A percentile compares a stretch with the other conserved stretches of the same genome.
These are phyloP conservation scores for Idaea dimidiata DNA, from an alignment of 2,888 invertebrate genomes.

Conservation along the genomic window DNA sequence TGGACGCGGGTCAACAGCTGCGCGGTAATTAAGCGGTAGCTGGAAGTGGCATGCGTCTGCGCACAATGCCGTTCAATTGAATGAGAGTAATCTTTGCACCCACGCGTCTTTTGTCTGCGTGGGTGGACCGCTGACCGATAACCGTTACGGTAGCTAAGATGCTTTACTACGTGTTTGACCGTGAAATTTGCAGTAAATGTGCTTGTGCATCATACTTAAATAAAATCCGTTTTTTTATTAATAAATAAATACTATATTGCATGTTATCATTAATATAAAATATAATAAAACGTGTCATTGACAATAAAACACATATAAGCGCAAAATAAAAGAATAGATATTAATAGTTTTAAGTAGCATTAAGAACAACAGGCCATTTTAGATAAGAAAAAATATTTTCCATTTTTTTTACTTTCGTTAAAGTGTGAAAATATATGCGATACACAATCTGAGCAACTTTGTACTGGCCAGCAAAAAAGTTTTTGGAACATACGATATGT, in stretches of 20 bases:
- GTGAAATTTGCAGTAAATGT: not conserved
- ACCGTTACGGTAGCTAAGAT: constrained; percentile 32
- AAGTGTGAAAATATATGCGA: no score
- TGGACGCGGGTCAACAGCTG: constrained; percentile 79
- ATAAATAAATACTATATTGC: no score
- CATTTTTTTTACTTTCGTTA: no score
- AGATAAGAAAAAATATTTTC: no score
- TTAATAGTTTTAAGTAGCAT: no score
- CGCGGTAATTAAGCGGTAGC: constrained; percentile 78
- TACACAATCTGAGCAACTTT: not conserved
- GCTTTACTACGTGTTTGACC: constrained; percentile 52
- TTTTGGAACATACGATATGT: not conserved
- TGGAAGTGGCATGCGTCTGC: constrained; percentile 78
- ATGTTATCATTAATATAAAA: no score
- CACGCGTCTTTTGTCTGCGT: constrained; percentile 75
- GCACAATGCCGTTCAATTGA: constrained; percentile 80
- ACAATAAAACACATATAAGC: no score
- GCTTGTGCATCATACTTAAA: no score
- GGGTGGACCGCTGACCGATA: constrained; percentile 77
- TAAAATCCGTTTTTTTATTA: no score
- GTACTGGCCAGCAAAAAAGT: not conserved
- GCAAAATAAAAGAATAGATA: no score
- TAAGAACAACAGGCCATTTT: no score
- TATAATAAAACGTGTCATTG: no score
- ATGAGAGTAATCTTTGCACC: constrained; percentile 81